phyloP scores from a whole-genome alignment of 2,888 invertebrate species.

The Arctia plantaginis region DNA sequence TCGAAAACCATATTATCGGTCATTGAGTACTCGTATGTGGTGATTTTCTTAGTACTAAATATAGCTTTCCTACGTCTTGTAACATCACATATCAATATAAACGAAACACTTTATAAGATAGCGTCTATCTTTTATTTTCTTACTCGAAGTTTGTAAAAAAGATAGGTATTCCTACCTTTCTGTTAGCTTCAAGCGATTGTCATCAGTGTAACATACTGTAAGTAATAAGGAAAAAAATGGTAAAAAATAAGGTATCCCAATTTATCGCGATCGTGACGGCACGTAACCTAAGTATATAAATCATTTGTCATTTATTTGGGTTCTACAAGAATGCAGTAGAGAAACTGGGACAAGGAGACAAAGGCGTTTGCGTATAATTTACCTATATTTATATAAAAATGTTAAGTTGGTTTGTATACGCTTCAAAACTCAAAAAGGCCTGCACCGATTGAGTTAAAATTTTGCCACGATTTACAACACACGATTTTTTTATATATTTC shows the following conservation, averaged over 20 bases:
- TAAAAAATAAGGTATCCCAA: background rate
- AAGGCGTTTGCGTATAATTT: conserved; percentile 19
- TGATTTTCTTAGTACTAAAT: no score
- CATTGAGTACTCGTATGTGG: no score
- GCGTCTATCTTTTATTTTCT: no score
- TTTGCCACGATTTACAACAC: no score
- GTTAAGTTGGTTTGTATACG: no score
- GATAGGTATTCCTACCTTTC: background rate
- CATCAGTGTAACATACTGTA: background rate
- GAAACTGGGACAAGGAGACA: conserved; percentile 39
- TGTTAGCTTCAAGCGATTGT: background rate
- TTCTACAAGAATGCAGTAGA: conserved; percentile 36
- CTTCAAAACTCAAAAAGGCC: no score
- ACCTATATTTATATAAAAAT: conserved; percentile 6
- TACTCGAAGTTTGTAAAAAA: background rate
- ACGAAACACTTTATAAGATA: no score
- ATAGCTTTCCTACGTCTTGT: no score
- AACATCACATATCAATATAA: no score
- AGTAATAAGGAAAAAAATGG: background rate
- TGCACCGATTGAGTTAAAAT: no score
- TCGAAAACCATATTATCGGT: no score
- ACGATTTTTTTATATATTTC: no score
- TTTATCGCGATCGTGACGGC: conserved; percentile 6
- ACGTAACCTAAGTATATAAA: conserved; percentile 25
- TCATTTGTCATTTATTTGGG: conserved; percentile 26